Evolutionary conservation across 2,113 vertebrate genomes (phyloP), one percentile per base, ranked within the genome.

Genomic region (Cyanistes caeruleus): DNA sequence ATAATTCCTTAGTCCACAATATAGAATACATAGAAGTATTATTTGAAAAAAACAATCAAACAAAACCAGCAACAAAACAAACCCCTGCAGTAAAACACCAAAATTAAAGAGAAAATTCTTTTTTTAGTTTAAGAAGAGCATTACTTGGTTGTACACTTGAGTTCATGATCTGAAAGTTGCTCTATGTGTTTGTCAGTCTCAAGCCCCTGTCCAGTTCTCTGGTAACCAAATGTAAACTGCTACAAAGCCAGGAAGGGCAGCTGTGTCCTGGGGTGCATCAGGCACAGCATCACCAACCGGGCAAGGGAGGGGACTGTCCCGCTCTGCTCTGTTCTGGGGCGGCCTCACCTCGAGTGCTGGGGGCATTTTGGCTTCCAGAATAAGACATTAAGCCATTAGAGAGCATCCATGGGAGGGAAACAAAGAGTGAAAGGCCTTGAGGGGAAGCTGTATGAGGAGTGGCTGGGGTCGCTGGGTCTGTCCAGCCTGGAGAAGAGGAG

Each of bases 221-320:
- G 10, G 11, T 41, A 70, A 56, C 3, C 4, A 46, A 79, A 60
- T 17, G 13, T 25, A 76, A 75, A 43, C 6, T 62, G 22, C 12
- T 27, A 10, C 9, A 43, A 51, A 72, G 17, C 56, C 30, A 24
- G 15, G 19, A 83, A 16, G 11, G 30, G 1, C 37, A 83, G 2
- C 10, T 0, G 0, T 25, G 31, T 44, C 46, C 25, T 52, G 46
- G 13, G 12, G 9, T 0, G 2, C 24, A 43, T 24, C 46, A 52
- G 35, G 55, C 24, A 35, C 37, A 51, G 15, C 37, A 24, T 24
- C 1, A 1, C 35, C 28, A 62, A 10, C 25, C 0, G 0, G 46
- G 10, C 37, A 44, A 44, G 16, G 19, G 8, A 44, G 13, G 10
- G 37, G 25, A 25, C 31, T 52, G 4, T 72, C 37, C 31, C 0